A percentile compares a stretch with the other conserved stretches of the same genome.
phyloP scores from a whole-genome alignment of 2,113 vertebrate genomes.

The Meleagris gallopavo region DNA sequence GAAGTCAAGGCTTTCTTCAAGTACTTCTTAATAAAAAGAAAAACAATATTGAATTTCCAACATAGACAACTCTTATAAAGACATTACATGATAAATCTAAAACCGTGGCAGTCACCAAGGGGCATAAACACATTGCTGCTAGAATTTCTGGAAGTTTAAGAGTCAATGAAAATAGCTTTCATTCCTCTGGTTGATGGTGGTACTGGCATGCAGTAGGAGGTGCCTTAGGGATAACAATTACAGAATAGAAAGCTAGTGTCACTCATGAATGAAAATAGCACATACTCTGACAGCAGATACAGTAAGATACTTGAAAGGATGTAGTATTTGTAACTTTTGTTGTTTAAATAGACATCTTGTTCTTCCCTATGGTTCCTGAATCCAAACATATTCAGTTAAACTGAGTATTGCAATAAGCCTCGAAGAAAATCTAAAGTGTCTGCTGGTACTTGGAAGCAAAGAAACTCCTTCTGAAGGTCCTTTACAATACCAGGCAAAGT shows the following conservation, averaged over 20 bases:
- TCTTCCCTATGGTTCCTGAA: not conserved
- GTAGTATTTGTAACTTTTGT: conserved; percentile 26
- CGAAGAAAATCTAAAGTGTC: not conserved
- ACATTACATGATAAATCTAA: not conserved
- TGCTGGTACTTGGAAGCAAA: no score
- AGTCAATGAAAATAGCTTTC: conserved; percentile 32
- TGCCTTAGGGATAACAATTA: conserved; percentile 26
- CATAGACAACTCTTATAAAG: not conserved
- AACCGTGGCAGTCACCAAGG: not conserved
- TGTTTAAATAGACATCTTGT: conserved; percentile 72
- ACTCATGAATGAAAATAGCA: conserved; percentile 18
- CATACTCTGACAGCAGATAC: conserved; percentile 45
- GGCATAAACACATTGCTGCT: not conserved
- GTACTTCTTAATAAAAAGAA: conserved; percentile 3
- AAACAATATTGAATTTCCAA: conserved; percentile 10
- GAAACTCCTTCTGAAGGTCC: no score
- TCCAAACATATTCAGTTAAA: conserved; percentile 71
- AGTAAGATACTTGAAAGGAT: conserved; percentile 50
- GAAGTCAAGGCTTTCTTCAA: not conserved
- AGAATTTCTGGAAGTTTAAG: conserved; percentile 6
- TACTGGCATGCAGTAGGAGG: conserved; percentile 43
- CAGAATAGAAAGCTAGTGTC: not conserved
- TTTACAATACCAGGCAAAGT: no score
- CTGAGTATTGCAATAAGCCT: conserved; percentile 53
- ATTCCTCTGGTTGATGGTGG: conserved; percentile 11